Conservation (phyloP, 2,888 invertebrate species). For the Drosophila sordidula region DNA sequence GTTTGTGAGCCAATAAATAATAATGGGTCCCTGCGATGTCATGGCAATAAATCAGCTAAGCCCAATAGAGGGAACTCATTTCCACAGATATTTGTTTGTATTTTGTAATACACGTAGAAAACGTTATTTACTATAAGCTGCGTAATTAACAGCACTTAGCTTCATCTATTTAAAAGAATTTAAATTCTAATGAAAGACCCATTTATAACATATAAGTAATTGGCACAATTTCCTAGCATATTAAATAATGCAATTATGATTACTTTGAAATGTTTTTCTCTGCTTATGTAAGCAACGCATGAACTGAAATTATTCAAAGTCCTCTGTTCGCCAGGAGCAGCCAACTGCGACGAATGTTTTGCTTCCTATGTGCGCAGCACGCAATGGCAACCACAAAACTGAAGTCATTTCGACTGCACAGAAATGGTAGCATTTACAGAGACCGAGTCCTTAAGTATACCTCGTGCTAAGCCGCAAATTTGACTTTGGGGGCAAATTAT, state of each 20-base stretch:
- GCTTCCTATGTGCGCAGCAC: slow-evolving; percentile 59
- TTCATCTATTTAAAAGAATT: no score
- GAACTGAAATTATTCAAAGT: slow-evolving; percentile 34
- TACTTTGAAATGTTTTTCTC: not conserved
- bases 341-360: slow-evolving; percentile 61
- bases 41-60: not conserved
- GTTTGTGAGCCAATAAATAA: not conserved
- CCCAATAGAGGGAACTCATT: no score
- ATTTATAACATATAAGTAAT: not conserved
- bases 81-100: no score
- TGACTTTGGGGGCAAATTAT: not conserved
- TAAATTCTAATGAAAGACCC: not conserved
- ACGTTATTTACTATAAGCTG: no score
- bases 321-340: slow-evolving; percentile 54
- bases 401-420: not conserved
- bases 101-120: not conserved
- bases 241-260: not conserved
- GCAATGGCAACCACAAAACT: slow-evolving; percentile 24
- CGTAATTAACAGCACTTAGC: no score
- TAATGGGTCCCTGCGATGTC: not conserved
- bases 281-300: slow-evolving; percentile 37
- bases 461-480: not conserved
- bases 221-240: not conserved
- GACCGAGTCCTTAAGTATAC: not conserved
- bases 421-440: not conserved